A percentile compares a stretch with the other conserved stretches of the same genome.
phyloP scores from a whole-genome alignment of 1,140 invertebrate species.

The Zophobas morio region DNA sequence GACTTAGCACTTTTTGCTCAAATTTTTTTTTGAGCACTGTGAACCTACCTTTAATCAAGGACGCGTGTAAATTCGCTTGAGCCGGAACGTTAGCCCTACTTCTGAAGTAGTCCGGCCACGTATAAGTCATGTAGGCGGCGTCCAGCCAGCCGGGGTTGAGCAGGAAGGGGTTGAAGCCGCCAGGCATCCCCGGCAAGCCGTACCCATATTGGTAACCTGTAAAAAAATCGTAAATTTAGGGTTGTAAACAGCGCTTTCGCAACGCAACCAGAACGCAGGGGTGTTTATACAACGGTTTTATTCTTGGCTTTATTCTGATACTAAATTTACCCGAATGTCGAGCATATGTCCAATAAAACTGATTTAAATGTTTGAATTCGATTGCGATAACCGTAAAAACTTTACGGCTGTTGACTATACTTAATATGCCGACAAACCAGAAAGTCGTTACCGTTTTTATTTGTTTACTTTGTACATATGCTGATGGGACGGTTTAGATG shows the following conservation, averaged over 20 bases:
- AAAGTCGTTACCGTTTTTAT: conserved; percentile 60
- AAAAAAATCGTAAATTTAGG: conserved; percentile 62
- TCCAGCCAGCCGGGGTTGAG: conserved; percentile 84
- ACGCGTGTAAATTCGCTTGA: conserved; percentile 41
- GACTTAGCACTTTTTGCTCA: conserved; percentile 47
- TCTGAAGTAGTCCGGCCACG: conserved; percentile 69
- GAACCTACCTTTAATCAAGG: conserved; percentile 73
- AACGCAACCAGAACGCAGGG: neutral
- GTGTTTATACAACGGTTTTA: conserved; percentile 37
- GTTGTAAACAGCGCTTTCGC: conserved; percentile 22
- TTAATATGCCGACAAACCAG: conserved; percentile 61
- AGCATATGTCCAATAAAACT: conserved; percentile 57
- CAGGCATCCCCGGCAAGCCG: conserved; percentile 76
- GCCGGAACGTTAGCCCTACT: conserved; percentile 54
- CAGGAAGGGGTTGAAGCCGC: conserved; percentile 79
- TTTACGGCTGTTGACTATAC: conserved; percentile 58
- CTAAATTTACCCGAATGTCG: conserved; percentile 53
- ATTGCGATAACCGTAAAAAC: conserved; percentile 60
- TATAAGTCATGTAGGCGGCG: conserved; percentile 80
- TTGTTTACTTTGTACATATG: conserved; percentile 61
- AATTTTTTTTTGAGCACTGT: too few relatives aligned
- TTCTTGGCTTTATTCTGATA: conserved; percentile 47
- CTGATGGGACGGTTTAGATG: conserved; percentile 53
- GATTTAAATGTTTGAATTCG: conserved; percentile 54
- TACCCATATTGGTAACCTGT: conserved; percentile 78